These are phyloP conservation scores for Acipenser transmontanus DNA, from an alignment of 2,797 vertebrate species.

Conservation along the genomic window DNA sequence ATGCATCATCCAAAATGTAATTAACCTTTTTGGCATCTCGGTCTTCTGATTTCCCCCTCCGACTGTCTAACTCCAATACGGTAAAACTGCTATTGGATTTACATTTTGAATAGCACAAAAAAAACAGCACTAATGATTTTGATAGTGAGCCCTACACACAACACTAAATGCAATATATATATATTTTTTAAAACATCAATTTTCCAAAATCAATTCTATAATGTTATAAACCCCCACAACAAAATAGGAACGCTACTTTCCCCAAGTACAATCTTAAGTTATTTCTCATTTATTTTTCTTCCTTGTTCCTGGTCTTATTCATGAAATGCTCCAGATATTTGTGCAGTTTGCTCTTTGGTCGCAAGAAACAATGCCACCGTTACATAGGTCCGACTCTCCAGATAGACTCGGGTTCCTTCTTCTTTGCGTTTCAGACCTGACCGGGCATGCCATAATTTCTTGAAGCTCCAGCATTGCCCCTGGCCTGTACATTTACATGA, in stretches of 20 bases:
- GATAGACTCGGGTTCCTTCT: slow-evolving; percentile 43
- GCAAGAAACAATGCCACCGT: slow-evolving; percentile 57
- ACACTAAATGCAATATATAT: slow-evolving; percentile 48
- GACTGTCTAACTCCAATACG: slow-evolving; percentile 41
- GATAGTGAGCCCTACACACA: slow-evolving; percentile 54
- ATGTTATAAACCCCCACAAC: slow-evolving; percentile 57
- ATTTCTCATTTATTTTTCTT: slow-evolving; percentile 25
- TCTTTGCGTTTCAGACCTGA: slow-evolving; percentile 43
- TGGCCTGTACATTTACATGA: slow-evolving; percentile 76
- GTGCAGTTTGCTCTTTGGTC: slow-evolving; percentile 67
- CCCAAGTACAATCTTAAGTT: slow-evolving; percentile 44
- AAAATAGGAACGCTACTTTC: slow-evolving; percentile 40
- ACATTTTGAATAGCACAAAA: slow-evolving; percentile 69
- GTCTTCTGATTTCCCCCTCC: slow-evolving; percentile 21
- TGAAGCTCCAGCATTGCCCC: slow-evolving; percentile 37
- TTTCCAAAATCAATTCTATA: slow-evolving; percentile 52
- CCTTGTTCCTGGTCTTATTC: background rate
- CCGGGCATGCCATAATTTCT: slow-evolving; percentile 43
- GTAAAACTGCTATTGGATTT: slow-evolving; percentile 28
- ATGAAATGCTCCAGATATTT: slow-evolving; percentile 22
- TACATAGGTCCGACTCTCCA: slow-evolving; percentile 38
- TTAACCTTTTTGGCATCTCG: slow-evolving; percentile 28
- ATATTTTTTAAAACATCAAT: slow-evolving; percentile 40
- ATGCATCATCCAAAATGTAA: slow-evolving; percentile 28
- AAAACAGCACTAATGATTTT: slow-evolving; percentile 58